Evolutionary conservation across 2,113 vertebrate genomes (phyloP).

Genomic region (Oreochromis spilurus): DNA sequence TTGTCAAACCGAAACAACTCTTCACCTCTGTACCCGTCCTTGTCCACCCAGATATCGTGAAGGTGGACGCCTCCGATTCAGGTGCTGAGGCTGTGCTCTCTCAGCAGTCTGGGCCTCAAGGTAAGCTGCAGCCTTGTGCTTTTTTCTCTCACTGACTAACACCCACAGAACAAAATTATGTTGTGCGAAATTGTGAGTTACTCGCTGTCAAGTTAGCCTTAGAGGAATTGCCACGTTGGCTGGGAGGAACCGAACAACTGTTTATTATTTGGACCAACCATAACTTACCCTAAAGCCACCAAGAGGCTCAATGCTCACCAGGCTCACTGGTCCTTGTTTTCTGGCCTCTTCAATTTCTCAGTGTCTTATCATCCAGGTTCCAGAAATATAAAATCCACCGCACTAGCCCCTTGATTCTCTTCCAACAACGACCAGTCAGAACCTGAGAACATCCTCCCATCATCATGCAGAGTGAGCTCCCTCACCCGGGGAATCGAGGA

Average conservation of each 20-base stretch:
- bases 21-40: neutral
- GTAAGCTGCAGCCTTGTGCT: neutral
- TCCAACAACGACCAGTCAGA: neutral
- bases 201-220: neutral
- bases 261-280: neutral
- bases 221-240: neutral
- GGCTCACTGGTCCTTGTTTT: neutral
- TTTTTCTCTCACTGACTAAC: neutral
- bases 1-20: neutral
- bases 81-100: neutral
- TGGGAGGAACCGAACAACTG: neutral
- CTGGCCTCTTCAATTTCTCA: neutral
- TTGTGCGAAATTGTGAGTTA: fast-evolving
- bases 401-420: neutral
- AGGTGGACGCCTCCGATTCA: neutral
- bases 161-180: neutral
- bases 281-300: neutral
- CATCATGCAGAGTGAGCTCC: neutral
- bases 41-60: neutral
- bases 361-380: neutral
- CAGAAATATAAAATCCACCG: neutral
- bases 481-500: neutral
- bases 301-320: neutral
- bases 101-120: neutral
- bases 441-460: neutral